Evolutionary conservation across 2,113 vertebrate species (phyloP).

Genomic region (Equus przewalskii): DNA sequence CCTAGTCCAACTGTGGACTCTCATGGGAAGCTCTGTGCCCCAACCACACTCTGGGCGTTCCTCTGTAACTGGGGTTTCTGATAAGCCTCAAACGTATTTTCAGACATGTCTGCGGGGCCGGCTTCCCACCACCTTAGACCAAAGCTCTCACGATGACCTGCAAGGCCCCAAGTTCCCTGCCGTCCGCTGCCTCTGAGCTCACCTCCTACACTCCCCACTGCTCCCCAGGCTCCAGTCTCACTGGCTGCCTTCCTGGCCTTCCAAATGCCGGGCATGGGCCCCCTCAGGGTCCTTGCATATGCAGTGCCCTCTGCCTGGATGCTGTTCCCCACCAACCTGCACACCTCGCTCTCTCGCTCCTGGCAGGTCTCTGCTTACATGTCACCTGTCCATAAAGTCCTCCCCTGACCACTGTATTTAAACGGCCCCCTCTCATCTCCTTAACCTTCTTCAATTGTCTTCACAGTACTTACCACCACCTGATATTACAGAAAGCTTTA

Average conservation of each 20-base stretch:
- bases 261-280: fast-evolving
- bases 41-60: background rate
- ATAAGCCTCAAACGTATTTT: background rate
- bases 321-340: background rate
- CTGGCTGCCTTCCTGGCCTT: background rate
- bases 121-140: background rate
- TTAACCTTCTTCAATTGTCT: background rate
- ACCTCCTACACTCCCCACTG: fast-evolving
- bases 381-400: background rate
- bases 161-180: background rate
- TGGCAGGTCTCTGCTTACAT: background rate
- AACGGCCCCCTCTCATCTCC: background rate
- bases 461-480: background rate
- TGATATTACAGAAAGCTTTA: background rate
- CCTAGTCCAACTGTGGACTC: background rate
- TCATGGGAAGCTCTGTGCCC: background rate
- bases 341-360: background rate
- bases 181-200: background rate
- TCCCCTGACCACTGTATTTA: background rate
- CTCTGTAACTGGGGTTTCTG: background rate
- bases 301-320: background rate
- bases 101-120: background rate
- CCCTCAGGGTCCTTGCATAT: background rate
- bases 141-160: background rate
- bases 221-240: background rate